These are phyloP conservation scores for Trichopria drosophilae DNA, from an alignment of 2,888 invertebrate genomes.

Conservation along the genomic window DNA sequence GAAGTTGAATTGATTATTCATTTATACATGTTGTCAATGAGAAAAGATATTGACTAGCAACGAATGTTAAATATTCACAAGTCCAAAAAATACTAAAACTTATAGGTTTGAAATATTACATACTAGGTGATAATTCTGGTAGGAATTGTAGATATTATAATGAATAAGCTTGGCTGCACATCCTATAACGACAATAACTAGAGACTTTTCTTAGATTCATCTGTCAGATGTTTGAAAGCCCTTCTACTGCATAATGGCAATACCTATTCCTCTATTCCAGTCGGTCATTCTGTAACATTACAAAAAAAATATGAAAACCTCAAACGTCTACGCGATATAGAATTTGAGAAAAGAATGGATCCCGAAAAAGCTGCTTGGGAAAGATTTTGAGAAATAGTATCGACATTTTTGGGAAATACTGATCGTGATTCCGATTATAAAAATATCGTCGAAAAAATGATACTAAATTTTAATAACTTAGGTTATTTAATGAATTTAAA, in stretches of 20 bases:
- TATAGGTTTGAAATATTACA: too few relatives aligned
- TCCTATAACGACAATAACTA: conserved; percentile 1
- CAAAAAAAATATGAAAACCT: conserved; percentile 9
- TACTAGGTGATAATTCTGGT: too few relatives aligned
- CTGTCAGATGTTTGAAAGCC: conserved; percentile 9
- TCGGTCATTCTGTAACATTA: conserved; percentile 4
- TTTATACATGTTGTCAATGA: too few relatives aligned
- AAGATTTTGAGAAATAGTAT: conserved; percentile 4
- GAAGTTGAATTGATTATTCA: too few relatives aligned
- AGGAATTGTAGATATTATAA: conserved; percentile 7
- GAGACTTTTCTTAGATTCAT: conserved; percentile 17
- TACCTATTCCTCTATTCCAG: conserved; percentile 10
- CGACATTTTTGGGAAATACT: too few relatives aligned
- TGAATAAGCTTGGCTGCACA: conserved; percentile 6
- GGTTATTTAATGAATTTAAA: too few relatives aligned
- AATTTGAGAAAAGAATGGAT: conserved; percentile 9
- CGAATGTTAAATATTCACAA: too few relatives aligned
- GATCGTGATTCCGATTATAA: too few relatives aligned
- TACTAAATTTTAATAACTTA: too few relatives aligned
- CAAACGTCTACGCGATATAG: conserved; percentile 2
- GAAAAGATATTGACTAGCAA: too few relatives aligned
- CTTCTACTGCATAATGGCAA: conserved; percentile 11
- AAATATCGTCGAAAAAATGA: too few relatives aligned
- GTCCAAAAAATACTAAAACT: too few relatives aligned
- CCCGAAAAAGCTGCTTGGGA: neutral